Evolutionary conservation across 35 echinoderm and acorn worm species (phyloP).

Genomic region (Strongylocentrotus purpuratus): DNA sequence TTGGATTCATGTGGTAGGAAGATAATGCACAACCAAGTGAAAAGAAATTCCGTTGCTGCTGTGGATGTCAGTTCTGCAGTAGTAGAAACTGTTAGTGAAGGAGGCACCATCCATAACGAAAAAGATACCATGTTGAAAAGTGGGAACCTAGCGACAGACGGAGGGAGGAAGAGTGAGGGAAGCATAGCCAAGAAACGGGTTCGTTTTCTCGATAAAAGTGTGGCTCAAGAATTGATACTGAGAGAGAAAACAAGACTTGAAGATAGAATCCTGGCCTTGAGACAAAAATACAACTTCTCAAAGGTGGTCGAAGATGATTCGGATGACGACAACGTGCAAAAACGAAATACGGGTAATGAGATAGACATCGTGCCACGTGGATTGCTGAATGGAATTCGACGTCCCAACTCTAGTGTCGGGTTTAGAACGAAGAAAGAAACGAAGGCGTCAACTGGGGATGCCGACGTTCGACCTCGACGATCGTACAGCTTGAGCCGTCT

Average conservation of each 20-base stretch:
- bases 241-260: conserved; percentile 56
- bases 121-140: not conserved
- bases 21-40: not conserved
- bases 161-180: not conserved
- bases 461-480: not conserved
- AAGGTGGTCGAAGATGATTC: conserved; percentile 44
- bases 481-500: conserved; percentile 43
- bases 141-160: not conserved
- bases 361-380: not conserved
- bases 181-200: conserved; percentile 57
- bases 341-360: conserved; percentile 19
- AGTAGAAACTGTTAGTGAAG: not conserved
- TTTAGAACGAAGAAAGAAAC: not conserved
- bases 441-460: not conserved
- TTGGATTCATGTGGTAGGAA: not conserved
- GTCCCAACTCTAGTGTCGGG: not conserved
- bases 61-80: not conserved
- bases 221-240: conserved; percentile 59
- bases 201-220: conserved; percentile 56
- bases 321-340: not conserved
- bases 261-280: conserved; percentile 43
- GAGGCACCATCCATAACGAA: not conserved
- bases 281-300: conserved; percentile 40
- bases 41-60: not conserved
- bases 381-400: not conserved